Conservation (phyloP, 1,140 invertebrate species). For the Apocrypta bakeri region DNA sequence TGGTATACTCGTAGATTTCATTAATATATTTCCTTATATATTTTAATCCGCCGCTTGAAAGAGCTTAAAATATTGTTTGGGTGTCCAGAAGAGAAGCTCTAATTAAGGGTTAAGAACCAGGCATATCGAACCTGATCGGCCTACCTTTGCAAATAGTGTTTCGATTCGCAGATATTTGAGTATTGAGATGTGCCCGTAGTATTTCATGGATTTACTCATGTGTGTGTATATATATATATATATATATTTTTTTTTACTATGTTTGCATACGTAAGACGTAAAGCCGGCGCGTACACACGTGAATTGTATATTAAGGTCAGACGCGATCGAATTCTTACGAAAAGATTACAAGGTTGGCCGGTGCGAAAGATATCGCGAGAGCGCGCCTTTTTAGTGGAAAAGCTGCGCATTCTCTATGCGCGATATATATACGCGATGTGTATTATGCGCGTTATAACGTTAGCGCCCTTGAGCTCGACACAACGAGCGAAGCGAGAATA, state of each 20-base stretch:
- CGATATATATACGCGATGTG: background rate
- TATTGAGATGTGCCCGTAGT: no score
- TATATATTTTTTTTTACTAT: background rate
- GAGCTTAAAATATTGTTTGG: no score
- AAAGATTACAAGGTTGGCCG: slow-evolving; percentile 6
- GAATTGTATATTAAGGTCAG: slow-evolving; percentile 25
- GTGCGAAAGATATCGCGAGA: background rate
- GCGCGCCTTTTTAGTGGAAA: background rate
- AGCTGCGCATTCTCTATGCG: background rate
- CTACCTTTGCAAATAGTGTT: no score
- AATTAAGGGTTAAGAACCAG: no score
- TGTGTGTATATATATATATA: background rate
- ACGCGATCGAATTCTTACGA: slow-evolving; percentile 24
- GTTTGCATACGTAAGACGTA: no score
- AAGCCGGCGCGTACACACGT: background rate
- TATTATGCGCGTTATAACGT: background rate
- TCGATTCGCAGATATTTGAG: no score
- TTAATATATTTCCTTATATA: no score
- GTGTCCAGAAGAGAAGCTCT: no score
- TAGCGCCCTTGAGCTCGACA: background rate
- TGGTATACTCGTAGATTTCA: no score
- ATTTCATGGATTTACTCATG: no score
- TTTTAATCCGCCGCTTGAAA: no score
- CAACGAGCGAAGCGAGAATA: background rate
- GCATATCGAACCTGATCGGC: no score